phyloP scores from a whole-genome alignment of 2,113 vertebrate genomes.

The Thermophis baileyi region DNA sequence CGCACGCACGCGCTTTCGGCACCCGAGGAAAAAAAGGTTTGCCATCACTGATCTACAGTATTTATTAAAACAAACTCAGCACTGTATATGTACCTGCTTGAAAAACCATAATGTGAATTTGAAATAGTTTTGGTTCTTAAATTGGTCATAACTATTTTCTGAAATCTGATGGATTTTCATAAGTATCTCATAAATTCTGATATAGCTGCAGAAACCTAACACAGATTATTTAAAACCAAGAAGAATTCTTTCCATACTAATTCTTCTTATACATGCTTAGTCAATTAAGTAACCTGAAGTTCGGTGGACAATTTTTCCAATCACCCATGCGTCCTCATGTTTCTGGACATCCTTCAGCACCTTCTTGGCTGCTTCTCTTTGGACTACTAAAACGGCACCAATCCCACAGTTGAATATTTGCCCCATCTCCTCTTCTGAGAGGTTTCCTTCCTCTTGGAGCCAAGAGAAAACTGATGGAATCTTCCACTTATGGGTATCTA shows the following conservation, averaged over 20 bases:
- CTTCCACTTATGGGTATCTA: slow-evolving; percentile 83
- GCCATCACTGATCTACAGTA: background rate
- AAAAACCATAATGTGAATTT: background rate
- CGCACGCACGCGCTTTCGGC: too few relatives aligned
- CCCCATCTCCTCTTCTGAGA: slow-evolving; percentile 81
- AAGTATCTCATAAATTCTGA: background rate
- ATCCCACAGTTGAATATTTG: slow-evolving; percentile 86
- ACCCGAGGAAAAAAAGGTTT: too few relatives aligned
- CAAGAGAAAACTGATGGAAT: slow-evolving; percentile 83
- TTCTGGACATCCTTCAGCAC: slow-evolving; percentile 75
- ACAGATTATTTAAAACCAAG: background rate
- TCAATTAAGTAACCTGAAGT: slow-evolving; percentile 68
- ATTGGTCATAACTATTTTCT: background rate
- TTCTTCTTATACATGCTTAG: background rate
- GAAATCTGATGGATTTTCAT: background rate
- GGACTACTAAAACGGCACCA: slow-evolving; percentile 77
- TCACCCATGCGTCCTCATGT: slow-evolving; percentile 80
- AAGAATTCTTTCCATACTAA: background rate
- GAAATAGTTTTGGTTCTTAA: background rate
- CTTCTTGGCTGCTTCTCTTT: slow-evolving; percentile 69
- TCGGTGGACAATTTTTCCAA: slow-evolving; percentile 72
- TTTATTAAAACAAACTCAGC: background rate
- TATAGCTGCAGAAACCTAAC: background rate
- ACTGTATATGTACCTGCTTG: background rate
- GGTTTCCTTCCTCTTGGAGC: slow-evolving; percentile 77